phyloP scores from a whole-genome alignment of 2,888 invertebrate genomes.

The Crossocerus cetratus region DNA sequence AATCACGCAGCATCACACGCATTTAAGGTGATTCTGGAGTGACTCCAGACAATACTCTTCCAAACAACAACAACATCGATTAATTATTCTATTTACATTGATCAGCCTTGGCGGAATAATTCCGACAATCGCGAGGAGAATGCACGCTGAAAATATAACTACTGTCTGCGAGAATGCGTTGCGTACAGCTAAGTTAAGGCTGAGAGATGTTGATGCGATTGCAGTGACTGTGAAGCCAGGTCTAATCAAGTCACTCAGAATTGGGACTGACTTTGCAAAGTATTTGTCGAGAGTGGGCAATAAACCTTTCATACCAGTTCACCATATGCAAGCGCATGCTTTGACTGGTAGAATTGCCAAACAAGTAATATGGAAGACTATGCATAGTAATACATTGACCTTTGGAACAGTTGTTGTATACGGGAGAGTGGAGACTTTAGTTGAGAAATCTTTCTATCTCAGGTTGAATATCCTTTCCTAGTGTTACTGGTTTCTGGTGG shows the following conservation, averaged over 20 bases:
- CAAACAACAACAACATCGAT: background rate
- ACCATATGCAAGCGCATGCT: slow-evolving; percentile 99
- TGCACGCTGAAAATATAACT: slow-evolving; percentile 89
- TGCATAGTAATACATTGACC: slow-evolving; percentile 8
- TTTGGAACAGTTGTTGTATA: background rate
- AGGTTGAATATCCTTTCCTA: slow-evolving; percentile 91
- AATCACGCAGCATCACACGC: slow-evolving; percentile 87
- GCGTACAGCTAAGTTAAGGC: slow-evolving; percentile 79
- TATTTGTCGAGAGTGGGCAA: slow-evolving; percentile 82
- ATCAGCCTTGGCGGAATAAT: slow-evolving; percentile 91
- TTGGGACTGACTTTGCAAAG: slow-evolving; percentile 91
- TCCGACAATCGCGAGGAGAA: slow-evolving; percentile 89
- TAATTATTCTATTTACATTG: slow-evolving; percentile 40
- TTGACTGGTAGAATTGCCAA: slow-evolving; percentile 89
- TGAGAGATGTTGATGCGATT: slow-evolving; percentile 88
- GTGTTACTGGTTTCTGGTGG: slow-evolving; percentile 95
- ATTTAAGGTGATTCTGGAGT: slow-evolving; percentile 81
- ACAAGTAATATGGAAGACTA: slow-evolving; percentile 73
- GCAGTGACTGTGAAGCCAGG: slow-evolving; percentile 96
- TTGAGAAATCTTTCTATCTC: slow-evolving; percentile 26
- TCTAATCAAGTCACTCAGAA: slow-evolving; percentile 85
- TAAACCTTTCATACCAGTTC: slow-evolving; percentile 95
- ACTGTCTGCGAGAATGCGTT: slow-evolving; percentile 84
- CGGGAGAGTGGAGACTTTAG: too few relatives aligned
- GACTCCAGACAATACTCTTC: background rate